phyloP scores from a whole-genome alignment of 2,888 invertebrate species.

The Clivina fossor region DNA sequence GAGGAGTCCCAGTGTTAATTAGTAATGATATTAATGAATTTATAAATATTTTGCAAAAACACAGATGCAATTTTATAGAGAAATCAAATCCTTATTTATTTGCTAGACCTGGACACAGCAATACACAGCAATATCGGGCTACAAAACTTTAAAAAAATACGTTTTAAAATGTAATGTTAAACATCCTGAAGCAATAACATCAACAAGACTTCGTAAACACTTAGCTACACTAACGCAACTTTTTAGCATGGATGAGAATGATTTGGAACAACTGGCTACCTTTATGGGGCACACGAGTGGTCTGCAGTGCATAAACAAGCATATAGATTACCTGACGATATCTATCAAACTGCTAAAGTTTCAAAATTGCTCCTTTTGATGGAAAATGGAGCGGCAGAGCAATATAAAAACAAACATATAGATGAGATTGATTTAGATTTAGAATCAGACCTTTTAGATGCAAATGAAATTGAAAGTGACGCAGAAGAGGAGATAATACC shows the following conservation, averaged over 20 bases:
- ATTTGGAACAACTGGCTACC: slow-evolving; percentile 42
- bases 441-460: no score
- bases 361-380: slow-evolving; percentile 38
- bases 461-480: no score
- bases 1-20: slow-evolving; percentile 42
- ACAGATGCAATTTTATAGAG: slow-evolving; percentile 29
- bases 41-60: slow-evolving; percentile 34
- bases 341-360: slow-evolving; percentile 39
- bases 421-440: no score
- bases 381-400: slow-evolving; percentile 35
- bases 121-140: slow-evolving; percentile 35
- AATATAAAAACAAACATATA: slow-evolving; percentile 38
- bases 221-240: slow-evolving; percentile 39
- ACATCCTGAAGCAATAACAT: slow-evolving; percentile 38
- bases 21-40: slow-evolving; percentile 40
- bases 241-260: slow-evolving; percentile 37
- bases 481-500: no score
- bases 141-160: slow-evolving; percentile 39
- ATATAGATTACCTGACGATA: slow-evolving; percentile 38
- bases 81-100: slow-evolving; percentile 37
- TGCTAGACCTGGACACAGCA: slow-evolving; percentile 31
- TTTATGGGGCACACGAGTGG: slow-evolving; percentile 43
- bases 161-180: slow-evolving; percentile 35
- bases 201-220: slow-evolving; percentile 41
- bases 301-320: slow-evolving; percentile 39